These are phyloP conservation scores for Papilio polyxenes DNA, from an alignment of 1,140 invertebrate species.

Conservation along the genomic window DNA sequence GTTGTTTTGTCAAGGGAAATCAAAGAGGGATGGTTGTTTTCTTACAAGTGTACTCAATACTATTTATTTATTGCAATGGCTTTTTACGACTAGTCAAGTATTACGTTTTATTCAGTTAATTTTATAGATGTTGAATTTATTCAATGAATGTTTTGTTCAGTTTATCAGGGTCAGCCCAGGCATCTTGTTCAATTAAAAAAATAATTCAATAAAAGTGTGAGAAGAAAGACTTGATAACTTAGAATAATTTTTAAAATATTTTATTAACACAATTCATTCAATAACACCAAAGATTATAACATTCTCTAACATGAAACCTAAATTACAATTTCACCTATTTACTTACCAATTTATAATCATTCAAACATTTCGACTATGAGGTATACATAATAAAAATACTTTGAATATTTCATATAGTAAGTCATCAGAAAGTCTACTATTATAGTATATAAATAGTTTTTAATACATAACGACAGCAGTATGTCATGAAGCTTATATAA, in stretches of 20 bases:
- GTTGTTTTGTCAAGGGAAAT: too few species aligned
- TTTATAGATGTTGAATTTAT: background rate
- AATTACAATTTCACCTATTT: slow-evolving; percentile 79
- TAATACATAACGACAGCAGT: slow-evolving; percentile 57
- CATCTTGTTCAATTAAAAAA: background rate
- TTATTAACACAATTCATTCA: slow-evolving; percentile 83
- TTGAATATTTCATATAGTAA: slow-evolving; percentile 75
- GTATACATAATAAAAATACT: slow-evolving; percentile 80
- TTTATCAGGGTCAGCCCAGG: background rate
- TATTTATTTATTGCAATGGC: too few species aligned
- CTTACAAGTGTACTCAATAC: too few species aligned
- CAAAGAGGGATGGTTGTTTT: too few species aligned
- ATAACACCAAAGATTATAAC: slow-evolving; percentile 82
- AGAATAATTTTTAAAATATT: slow-evolving; percentile 81
- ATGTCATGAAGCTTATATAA: slow-evolving; percentile 69
- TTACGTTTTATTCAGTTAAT: background rate
- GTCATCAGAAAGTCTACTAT: slow-evolving; percentile 65
- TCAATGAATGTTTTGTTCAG: background rate
- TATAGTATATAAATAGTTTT: slow-evolving; percentile 63
- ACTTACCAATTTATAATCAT: slow-evolving; percentile 80
- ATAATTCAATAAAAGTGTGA: slow-evolving; percentile 44
- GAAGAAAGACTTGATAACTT: slow-evolving; percentile 77
- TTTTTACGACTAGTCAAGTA: background rate
- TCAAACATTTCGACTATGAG: slow-evolving; percentile 80
- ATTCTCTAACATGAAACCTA: slow-evolving; percentile 81